Evolutionary conservation across 2,888 invertebrate genomes (phyloP).

Genomic region (Melangyna quadrimaculata): DNA sequence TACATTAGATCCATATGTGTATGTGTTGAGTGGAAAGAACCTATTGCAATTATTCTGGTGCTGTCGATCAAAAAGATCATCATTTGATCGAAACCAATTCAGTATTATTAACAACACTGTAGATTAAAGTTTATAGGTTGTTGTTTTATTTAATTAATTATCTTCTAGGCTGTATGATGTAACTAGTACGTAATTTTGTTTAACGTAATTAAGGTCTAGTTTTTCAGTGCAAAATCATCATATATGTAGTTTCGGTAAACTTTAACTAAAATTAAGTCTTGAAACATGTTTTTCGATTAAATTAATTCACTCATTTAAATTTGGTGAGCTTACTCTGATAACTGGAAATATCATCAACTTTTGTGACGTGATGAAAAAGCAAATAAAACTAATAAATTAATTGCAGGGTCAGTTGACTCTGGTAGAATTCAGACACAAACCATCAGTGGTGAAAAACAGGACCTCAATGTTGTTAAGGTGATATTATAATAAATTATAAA

Average conservation of each 20-base stretch:
- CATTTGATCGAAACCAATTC: not conserved
- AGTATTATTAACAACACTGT: not conserved
- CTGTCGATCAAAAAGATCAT: not conserved
- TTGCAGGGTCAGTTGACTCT: too few relatives aligned
- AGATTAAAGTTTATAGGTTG: not conserved
- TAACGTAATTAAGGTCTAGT: not conserved
- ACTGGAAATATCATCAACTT: too few relatives aligned
- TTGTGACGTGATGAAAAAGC: too few relatives aligned
- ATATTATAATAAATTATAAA: too few relatives aligned
- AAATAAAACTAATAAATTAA: too few relatives aligned
- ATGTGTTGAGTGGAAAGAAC: constrained; percentile 86
- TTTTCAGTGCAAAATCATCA: not conserved
- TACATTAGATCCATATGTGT: constrained; percentile 91
- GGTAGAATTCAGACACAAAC: too few relatives aligned
- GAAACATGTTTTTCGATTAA: too few relatives aligned
- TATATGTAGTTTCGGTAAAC: not conserved
- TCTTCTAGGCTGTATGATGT: too few relatives aligned
- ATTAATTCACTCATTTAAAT: too few relatives aligned
- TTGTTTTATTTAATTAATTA: not conserved
- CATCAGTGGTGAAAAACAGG: too few relatives aligned
- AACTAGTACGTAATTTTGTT: not conserved
- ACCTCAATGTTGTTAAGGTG: too few relatives aligned
- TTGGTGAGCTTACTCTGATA: too few relatives aligned
- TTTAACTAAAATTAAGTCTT: not conserved
- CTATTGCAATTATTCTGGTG: not conserved